phyloP scores from a whole-genome alignment of 2,113 vertebrate genomes.

The Mirza zaza region DNA sequence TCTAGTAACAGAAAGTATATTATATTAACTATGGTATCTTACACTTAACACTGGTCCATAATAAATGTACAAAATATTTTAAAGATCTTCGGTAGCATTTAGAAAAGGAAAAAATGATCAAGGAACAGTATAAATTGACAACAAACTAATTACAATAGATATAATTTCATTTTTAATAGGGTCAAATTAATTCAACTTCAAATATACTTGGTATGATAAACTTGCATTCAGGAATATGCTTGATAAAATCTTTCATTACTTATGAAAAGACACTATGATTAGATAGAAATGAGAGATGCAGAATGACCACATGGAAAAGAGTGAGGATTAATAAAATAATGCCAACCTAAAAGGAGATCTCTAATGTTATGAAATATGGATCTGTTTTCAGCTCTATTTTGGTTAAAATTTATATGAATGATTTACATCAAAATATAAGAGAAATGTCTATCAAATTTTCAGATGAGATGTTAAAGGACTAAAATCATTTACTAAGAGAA shows the following conservation, averaged over 20 bases:
- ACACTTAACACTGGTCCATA: not conserved
- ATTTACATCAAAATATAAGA: not conserved
- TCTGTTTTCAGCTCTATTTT: not conserved
- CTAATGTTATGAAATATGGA: not conserved
- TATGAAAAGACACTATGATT: not conserved
- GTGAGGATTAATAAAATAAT: not conserved
- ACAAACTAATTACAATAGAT: not conserved
- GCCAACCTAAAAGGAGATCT: not conserved
- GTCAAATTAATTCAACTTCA: not conserved
- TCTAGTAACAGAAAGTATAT: not conserved
- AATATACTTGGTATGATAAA: not conserved
- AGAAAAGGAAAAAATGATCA: not conserved
- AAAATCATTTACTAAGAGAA: not conserved
- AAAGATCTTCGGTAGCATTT: not conserved
- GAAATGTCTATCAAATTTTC: not conserved
- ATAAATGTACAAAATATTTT: conserved; percentile 6
- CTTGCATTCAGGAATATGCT: not conserved
- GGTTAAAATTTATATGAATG: not conserved
- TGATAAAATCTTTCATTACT: not conserved
- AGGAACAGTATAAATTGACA: not conserved
- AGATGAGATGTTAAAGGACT: not conserved
- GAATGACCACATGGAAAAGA: not conserved
- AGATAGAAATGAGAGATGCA: not conserved
- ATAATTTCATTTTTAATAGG: not conserved
- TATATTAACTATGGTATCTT: not conserved